Base-by-base conservation (phyloP, 2,888 invertebrate genomes). In the Spodoptera exigua region DNA sequence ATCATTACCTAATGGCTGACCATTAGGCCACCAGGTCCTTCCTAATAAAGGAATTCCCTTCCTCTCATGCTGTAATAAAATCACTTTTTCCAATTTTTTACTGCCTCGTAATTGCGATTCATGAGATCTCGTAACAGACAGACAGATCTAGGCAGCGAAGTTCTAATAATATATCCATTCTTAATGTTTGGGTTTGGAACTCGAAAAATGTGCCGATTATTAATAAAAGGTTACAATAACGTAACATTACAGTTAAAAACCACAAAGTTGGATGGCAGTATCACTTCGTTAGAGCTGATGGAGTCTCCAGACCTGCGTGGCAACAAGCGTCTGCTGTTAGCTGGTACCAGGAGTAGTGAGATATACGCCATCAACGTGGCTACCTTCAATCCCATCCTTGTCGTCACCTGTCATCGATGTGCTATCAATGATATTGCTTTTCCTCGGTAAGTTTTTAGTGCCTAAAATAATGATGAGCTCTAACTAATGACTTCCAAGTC, bases 401-500 rank as follows among this genome's bases (percentile, higher is more conserved):
- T 97, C 1, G 95, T 97, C 61, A 98, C 98, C 0, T 98, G 98
- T 79, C 98, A 99, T 82, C 96, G 96, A 1, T 95, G 96, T 35
- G 95, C 96, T 0, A 96, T 99, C 73, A 97, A 97, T 80, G 96
- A 97, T 79, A 92, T 99, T 39, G 95, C 96, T 0, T 99, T 99
- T 89, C 98, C 99, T 2, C 94, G 95, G 98, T 97, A 91, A 95
- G 95, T 86, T 45, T 34, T 5, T 4, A 7, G 11, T 9, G 9
- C 12, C 0, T 18, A 18, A 18, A 3, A 3, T 3, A n/a, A n/a
- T n/a, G n/a, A n/a, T n/a, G n/a, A n/a, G n/a, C n/a, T n/a, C n/a
- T n/a, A n/a, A n/a, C n/a, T n/a, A n/a, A n/a, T n/a, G n/a, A n/a
- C n/a, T n/a, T n/a, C n/a, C n/a, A n/a, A n/a, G n/a, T n/a, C n/a